These are phyloP conservation scores for Omphaloscelis lunosa DNA, from an alignment of 2,888 invertebrate species.

Conservation along the genomic window DNA sequence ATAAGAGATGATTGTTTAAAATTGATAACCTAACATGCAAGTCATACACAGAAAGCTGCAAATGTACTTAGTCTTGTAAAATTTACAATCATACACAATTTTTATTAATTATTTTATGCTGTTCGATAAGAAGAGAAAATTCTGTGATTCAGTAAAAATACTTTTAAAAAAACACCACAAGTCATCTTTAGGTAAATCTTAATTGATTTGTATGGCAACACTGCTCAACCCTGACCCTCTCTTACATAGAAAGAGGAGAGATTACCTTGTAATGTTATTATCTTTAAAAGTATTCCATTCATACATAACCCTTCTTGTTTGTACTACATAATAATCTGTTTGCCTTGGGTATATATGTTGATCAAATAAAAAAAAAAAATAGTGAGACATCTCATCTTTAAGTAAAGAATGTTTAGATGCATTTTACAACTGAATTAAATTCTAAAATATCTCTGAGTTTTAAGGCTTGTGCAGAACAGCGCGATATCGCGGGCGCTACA, in stretches of 20 bases:
- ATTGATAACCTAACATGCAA: background rate
- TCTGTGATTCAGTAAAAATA: background rate
- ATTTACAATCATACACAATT: background rate
- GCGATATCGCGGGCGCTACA: too few relatives aligned
- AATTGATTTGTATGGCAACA: conserved; percentile 37
- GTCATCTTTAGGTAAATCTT: background rate
- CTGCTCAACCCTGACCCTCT: conserved; percentile 36
- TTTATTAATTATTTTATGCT: background rate
- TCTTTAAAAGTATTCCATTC: conserved; percentile 46
- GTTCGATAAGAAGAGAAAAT: background rate
- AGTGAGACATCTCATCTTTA: background rate
- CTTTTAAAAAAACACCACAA: too few relatives aligned
- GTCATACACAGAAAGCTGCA: background rate
- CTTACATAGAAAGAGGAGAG: conserved; percentile 13
- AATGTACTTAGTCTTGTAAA: background rate
- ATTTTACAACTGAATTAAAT: background rate
- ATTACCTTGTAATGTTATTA: conserved; percentile 50
- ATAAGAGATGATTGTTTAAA: conserved; percentile 8
- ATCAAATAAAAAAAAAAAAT: conserved; percentile 26
- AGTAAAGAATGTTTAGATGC: background rate
- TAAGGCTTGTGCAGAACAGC: too few relatives aligned
- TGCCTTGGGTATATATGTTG: conserved; percentile 1
- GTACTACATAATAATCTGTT: conserved; percentile 30
- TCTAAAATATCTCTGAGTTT: background rate
- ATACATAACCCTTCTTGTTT: conserved; percentile 43